Conservation (phyloP, 2,113 vertebrate genomes). For the Heptranchias perlo region DNA sequence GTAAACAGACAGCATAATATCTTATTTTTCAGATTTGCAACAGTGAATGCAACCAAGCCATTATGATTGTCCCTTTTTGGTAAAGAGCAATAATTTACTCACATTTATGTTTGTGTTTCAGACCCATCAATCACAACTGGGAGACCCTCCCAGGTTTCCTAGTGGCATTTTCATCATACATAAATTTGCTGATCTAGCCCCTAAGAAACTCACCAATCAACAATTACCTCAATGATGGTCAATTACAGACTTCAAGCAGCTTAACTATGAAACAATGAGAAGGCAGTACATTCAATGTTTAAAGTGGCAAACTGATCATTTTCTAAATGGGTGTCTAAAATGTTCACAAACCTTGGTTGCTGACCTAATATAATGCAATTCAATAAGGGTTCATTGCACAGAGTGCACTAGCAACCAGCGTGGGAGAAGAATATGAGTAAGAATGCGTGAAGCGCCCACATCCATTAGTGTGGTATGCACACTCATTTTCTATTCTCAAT, state of each 20-base stretch:
- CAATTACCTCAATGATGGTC: neutral
- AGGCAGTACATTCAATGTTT: neutral
- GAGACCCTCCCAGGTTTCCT: neutral
- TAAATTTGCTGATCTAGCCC: neutral
- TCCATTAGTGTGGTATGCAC: neutral
- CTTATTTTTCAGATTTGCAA: neutral
- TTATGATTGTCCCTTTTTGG: neutral
- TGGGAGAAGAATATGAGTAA: neutral
- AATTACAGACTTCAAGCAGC: neutral
- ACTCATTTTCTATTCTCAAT: neutral
- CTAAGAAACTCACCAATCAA: neutral
- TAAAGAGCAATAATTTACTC: neutral
- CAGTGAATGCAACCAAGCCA: neutral
- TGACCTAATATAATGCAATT: neutral
- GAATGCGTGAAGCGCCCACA: neutral
- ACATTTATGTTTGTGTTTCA: neutral
- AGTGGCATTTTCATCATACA: neutral
- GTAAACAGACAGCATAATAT: neutral
- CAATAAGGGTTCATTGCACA: neutral
- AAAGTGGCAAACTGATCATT: neutral
- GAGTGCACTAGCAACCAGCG: neutral
- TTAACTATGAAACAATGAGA: neutral
- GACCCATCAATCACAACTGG: neutral
- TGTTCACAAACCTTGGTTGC: neutral
- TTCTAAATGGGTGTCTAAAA: neutral